A percentile compares a stretch with the other conserved stretches of the same genome.
Evolutionary conservation across 2,888 invertebrate genomes (phyloP).

Genomic region (Aelia acuminata): DNA sequence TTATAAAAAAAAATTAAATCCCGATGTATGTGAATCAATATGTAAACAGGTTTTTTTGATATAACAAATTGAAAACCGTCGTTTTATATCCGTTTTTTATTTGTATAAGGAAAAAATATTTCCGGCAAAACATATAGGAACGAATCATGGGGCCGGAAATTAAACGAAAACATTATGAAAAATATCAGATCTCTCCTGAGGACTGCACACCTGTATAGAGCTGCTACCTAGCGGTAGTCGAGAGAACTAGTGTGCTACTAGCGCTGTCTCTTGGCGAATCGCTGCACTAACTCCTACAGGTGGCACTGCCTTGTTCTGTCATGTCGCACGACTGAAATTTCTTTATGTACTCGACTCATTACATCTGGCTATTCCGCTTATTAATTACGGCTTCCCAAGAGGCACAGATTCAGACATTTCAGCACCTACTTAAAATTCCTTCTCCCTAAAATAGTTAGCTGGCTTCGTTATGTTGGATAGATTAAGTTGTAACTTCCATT

Average conservation of each 20-base stretch:
- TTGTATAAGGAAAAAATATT: neutral
- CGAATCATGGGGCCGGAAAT: neutral
- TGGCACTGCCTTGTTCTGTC: neutral
- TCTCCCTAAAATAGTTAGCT: neutral
- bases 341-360: conserved; percentile 5
- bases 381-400: neutral
- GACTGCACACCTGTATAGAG: neutral
- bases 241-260: neutral
- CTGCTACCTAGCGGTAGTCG: neutral
- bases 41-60: too few species aligned
- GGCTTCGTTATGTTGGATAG: too few species aligned
- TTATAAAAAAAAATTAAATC: too few species aligned
- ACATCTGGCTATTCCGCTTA: neutral
- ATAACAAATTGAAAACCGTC: neutral
- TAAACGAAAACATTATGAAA: conserved; percentile 13
- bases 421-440: neutral
- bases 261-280: neutral
- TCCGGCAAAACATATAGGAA: neutral
- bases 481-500: too few species aligned
- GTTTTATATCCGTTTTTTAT: neutral
- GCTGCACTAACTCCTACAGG: conserved; percentile 5
- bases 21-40: too few species aligned
- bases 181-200: conserved; percentile 31
- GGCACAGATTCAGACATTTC: neutral
- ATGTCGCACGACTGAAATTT: neutral